Conservation (phyloP, 1,140 invertebrate species). For the Drosophila erecta region DNA sequence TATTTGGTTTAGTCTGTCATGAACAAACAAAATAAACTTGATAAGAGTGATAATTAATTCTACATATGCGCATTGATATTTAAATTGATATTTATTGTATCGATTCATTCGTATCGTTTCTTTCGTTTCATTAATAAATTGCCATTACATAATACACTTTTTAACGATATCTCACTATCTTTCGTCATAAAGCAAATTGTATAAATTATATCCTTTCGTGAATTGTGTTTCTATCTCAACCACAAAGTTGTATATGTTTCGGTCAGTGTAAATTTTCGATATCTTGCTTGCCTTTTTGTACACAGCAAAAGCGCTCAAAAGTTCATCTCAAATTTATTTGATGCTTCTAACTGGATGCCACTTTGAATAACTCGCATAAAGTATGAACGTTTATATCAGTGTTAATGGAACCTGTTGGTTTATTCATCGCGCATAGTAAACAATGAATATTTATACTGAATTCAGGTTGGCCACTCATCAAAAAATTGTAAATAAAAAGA, state of each 20-base stretch:
- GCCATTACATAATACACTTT: constrained; percentile 54
- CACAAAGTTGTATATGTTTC: constrained; percentile 30
- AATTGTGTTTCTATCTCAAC: constrained; percentile 35
- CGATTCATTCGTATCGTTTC: constrained; percentile 50
- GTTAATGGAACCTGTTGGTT: background rate
- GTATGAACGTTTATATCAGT: background rate
- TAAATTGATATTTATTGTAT: constrained; percentile 62
- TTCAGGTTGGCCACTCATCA: no score
- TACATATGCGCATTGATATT: constrained; percentile 24
- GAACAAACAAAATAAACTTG: constrained; percentile 15
- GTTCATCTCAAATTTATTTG: constrained; percentile 39
- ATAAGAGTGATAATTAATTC: constrained; percentile 20
- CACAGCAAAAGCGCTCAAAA: constrained; percentile 44
- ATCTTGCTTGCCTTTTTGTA: constrained; percentile 40
- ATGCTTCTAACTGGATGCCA: constrained; percentile 9
- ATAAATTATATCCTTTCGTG: constrained; percentile 27
- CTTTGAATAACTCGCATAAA: constrained; percentile 27
- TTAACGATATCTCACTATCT: constrained; percentile 36
- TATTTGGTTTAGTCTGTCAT: constrained; percentile 11
- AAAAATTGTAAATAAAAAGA: no score
- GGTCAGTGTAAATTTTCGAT: constrained; percentile 45
- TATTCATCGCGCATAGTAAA: no score
- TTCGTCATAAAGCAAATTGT: constrained; percentile 19
- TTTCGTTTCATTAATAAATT: constrained; percentile 39
- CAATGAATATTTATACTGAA: no score